Evolutionary conservation across 2,113 vertebrate species (phyloP), one percentile per base, ranked within the genome.

Genomic region (Aplodontia rufa): DNA sequence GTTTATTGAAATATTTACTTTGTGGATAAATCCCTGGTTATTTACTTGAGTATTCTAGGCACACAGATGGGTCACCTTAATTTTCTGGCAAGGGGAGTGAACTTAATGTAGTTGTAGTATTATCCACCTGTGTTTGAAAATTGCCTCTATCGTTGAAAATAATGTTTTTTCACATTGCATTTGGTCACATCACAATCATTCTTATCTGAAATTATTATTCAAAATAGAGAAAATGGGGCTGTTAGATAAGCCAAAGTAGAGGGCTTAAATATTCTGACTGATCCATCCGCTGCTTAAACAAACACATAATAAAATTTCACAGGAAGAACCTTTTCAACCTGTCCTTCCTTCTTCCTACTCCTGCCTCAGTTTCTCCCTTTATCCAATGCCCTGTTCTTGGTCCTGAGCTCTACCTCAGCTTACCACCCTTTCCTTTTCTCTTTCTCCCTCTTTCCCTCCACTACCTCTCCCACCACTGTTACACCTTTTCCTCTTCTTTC

Each of bases 351-450:
- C 2, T 30, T 49, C 60, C 37, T 9, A 68, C 3, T 35, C 11
- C 16, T 13, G n/a, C 30, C 22, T 87, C 8, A 68, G 17, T n/a
- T 26, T 7, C 8, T 72, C 2, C 30, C 8, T 51, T 32, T 53
- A 22, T 51, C 6, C 7, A 51, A 8, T 1, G 0, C 1, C 2
- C 47, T 22, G 5, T 19, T 71, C 5, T 37, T 22, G 4, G 6
- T 72, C 2, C 37, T 6, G 64, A 11, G 47, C 40, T 40, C 1
- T 45, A 10, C 32, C 40, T 45, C 20, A 22, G 30, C 11, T 28
- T 16, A 37, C 37, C 7, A 3, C 8, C 11, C 40, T 55, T 19
- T 76, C 19, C 58, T 28, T 60, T 28, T 60, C 28, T 60, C 24
- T 26, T 60, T 60, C 7, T 13, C 19, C 12, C 6, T 26, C 14